Base-by-base conservation (phyloP, 1,140 invertebrate genomes). In the Gonatopus flavifemur region DNA sequence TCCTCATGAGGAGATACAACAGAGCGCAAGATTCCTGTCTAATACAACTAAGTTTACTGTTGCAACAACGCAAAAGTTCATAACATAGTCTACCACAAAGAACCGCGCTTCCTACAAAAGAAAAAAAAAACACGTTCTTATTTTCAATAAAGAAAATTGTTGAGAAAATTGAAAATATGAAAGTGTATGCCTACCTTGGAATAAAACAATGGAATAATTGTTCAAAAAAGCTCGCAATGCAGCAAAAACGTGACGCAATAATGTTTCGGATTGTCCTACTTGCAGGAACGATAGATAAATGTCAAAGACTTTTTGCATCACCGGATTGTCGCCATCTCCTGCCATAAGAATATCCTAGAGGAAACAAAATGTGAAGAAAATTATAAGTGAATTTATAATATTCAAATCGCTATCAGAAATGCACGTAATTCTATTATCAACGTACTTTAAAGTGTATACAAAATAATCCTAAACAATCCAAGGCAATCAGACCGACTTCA, bases 201-300 rank as follows among this genome's bases (percentile, higher is more conserved):
- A 93, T 16, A 93, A 70, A 8, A 86, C 86, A 51, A 84, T 81
- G 44, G 90, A 90, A 66, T 91, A 93, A 76, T 95, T 93, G 73
- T 93, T 94, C 24, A 97, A 89, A 62, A 96, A 96, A 1, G 91
- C 87, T 59, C 94, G 82, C 19, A 97, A 76, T 0, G 91, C 88
- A 8, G 93, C 93, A 76, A 98, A 96, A 3, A 95, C 84, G 69
- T 97, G 93, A 58, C 90, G 89, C 58, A 93, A 87, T 19, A 97
- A 76, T 9, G 82, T 86, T 74, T 97, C 94, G 21, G 93, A 95
- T 69, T 97, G 94, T 3, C 92, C 90, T 19, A 90, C 83, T 74
- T 91, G 87, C 9, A 98, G 80, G 58, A 96, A 89, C 4, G 86
- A 84, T n/a, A 98, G 69, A 67, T 96, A 93, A 22, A 94, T 84